These are phyloP conservation scores for Clusia tigrina DNA, from an alignment of 2,888 invertebrate species.

Conservation along the genomic window DNA sequence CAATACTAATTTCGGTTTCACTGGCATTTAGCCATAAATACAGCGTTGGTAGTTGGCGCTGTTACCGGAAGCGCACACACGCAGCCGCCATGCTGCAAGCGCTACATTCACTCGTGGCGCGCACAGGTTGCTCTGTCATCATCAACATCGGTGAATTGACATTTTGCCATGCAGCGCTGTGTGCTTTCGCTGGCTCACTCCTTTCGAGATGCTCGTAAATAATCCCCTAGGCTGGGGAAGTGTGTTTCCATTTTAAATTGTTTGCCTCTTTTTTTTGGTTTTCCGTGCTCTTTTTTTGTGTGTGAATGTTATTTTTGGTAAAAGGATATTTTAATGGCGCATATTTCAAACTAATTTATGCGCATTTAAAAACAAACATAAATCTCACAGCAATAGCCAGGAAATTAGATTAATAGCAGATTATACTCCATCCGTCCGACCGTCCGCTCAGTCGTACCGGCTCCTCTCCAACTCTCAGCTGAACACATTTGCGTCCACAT, in stretches of 20 bases:
- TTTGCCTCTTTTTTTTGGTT: background rate
- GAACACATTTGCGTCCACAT: background rate
- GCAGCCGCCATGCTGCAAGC: background rate
- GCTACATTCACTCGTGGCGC: background rate
- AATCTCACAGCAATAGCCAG: slow-evolving; percentile 1
- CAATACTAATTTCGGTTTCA: background rate
- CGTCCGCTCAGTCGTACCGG: background rate
- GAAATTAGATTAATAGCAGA: slow-evolving; percentile 5
- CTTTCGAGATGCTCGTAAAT: background rate
- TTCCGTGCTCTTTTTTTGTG: background rate
- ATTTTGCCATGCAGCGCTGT: no score
- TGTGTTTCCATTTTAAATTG: background rate
- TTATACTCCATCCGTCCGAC: background rate
- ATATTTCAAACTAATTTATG: background rate
- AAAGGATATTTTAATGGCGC: background rate
- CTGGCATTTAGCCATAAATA: slow-evolving; percentile 1
- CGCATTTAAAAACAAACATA: slow-evolving; percentile 7
- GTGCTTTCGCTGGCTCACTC: background rate
- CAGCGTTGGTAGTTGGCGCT: no score
- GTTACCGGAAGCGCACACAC: background rate
- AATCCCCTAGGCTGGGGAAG: background rate
- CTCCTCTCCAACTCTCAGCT: background rate
- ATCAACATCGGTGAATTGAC: background rate
- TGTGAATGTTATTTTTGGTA: background rate
- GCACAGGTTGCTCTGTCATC: background rate